Evolutionary conservation across 1,140 invertebrate species (phyloP), one percentile per base, ranked within the genome.

Genomic region (Neuroterus valhalla): DNA sequence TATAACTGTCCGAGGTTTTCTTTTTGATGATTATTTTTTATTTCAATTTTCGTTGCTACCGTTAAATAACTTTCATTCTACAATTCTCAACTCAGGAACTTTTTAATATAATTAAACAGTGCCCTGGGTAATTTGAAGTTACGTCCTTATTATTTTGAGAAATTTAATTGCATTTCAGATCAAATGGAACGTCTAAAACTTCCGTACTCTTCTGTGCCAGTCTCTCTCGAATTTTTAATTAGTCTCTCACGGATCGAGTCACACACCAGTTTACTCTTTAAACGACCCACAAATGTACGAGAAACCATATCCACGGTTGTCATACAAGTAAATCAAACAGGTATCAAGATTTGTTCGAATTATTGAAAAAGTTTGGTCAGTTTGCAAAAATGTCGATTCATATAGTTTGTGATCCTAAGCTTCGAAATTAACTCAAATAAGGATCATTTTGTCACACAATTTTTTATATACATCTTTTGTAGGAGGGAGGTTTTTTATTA

Each of bases 101-200:
- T 31, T 31, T 55, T 31, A n/a, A 48, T 17, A 48, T 6, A 48
- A 48, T 62, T 62, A 31, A 26, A n/a, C 55, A 62, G 11, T 26
- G 21, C 52, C 12, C 19, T 21, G 17, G 14, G 55, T 31, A 23
- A 62, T 15, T 62, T 31, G n/a, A 62, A 62, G 23, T 31, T 62
- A 62, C 55, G 55, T 31, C 55, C 15, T 62, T 38, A 62, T 62
- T 62, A 62, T 62, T 62, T 62, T 62, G 14, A 62, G 26, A 62
- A 62, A 62, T 62, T 62, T 62, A 62, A 62, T 62, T 62, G 55
- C 55, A 62, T 62, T 62, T 62, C 23, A 62, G 55, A 31, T 62
- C 12, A 62, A 62, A 62, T 23, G 55, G 55, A 62, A 62, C n/a
- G 55, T 62, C 55, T 23, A 26, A 62, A 62, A 62, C 55, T 62